A percentile compares a stretch with the other conserved stretches of the same genome.
These are phyloP conservation scores for Hydrolagus affinis DNA, from an alignment of 2,113 vertebrate species.

Conservation along the genomic window DNA sequence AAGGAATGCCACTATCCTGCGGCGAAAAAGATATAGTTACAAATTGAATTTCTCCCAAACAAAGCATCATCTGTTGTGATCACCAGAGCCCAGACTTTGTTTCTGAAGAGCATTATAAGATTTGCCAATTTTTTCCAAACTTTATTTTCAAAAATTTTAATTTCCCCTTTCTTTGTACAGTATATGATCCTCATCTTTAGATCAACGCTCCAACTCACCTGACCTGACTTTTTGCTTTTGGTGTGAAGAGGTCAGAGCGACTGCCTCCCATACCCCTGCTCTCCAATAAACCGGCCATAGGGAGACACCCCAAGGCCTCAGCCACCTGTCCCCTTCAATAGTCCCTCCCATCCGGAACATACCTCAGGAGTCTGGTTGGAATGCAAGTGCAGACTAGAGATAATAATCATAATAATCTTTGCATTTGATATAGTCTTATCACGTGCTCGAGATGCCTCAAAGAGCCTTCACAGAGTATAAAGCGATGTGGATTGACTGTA, in stretches of 20 bases:
- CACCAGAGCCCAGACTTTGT: neutral
- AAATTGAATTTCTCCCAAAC: neutral
- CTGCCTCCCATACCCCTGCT: neutral
- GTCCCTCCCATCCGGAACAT: no score
- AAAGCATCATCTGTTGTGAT: neutral
- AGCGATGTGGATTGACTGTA: neutral
- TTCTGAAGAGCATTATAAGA: neutral
- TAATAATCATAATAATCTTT: no score
- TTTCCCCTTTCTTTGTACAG: neutral
- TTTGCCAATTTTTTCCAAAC: neutral
- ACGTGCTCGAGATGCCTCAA: no score
- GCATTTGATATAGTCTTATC: no score
- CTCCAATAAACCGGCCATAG: no score
- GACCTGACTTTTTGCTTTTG: neutral
- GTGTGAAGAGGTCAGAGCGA: neutral
- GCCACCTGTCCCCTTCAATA: neutral
- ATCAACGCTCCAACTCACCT: neutral
- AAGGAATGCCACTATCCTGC: neutral
- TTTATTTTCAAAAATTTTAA: neutral
- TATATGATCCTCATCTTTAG: neutral
- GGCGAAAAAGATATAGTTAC: neutral
- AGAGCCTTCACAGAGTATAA: no score
- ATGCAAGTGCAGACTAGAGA: no score
- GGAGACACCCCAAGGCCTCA: neutral
- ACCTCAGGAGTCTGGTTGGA: no score